A percentile compares a stretch with the other conserved stretches of the same genome.
Evolutionary conservation across 2,113 vertebrate species (phyloP).

Genomic region (Heterochromis multidens): DNA sequence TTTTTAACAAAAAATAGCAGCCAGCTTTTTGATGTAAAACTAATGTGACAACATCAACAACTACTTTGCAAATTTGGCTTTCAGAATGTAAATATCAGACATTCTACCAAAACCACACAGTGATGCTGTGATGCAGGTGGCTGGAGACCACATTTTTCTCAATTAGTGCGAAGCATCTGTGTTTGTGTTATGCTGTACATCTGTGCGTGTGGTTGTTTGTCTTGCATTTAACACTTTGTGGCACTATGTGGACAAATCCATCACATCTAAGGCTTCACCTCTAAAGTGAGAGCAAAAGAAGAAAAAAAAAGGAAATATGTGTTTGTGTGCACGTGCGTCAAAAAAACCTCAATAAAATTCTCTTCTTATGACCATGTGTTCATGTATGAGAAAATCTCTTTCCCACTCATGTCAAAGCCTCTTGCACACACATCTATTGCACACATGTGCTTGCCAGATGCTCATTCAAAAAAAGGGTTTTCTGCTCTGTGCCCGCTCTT

Average conservation of each 20-base stretch:
- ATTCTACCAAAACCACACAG: not conserved
- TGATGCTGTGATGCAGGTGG: not conserved
- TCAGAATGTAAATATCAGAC: not conserved
- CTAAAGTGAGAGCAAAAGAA: not conserved
- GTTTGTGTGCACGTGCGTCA: no score
- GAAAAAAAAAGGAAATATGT: no score
- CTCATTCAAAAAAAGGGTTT: slow-evolving; percentile 61
- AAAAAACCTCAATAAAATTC: slow-evolving; percentile 40
- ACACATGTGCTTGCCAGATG: slow-evolving; percentile 53
- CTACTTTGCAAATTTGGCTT: not conserved
- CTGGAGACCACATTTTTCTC: not conserved
- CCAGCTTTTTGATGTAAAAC: not conserved
- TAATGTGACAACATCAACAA: not conserved
- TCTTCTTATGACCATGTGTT: slow-evolving; percentile 15
- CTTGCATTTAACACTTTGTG: not conserved
- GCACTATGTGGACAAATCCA: not conserved
- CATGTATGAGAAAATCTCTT: slow-evolving; percentile 48
- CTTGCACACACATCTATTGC: not conserved
- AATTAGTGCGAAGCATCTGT: slow-evolving; percentile 3
- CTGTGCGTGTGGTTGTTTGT: not conserved
- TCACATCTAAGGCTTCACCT: not conserved
- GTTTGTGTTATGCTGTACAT: not conserved
- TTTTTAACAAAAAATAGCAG: not conserved
- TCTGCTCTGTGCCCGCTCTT: not conserved
- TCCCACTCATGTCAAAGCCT: slow-evolving; percentile 38